phyloP scores from a whole-genome alignment of 2,888 invertebrate species.

The Volucella zonaria region DNA sequence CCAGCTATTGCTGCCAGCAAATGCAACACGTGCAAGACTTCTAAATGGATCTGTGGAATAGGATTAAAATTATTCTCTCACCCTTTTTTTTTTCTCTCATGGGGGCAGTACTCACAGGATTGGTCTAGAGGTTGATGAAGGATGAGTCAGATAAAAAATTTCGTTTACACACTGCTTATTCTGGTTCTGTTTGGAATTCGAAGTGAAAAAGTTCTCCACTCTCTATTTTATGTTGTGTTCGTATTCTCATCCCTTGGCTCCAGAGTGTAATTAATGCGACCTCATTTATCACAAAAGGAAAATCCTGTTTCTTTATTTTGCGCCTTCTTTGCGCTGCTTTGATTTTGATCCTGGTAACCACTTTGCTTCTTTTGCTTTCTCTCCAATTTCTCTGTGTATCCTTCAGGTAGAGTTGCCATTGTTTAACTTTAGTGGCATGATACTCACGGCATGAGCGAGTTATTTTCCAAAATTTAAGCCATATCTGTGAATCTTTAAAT shows the following conservation, averaged over 20 bases:
- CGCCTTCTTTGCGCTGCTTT: constrained; percentile 53
- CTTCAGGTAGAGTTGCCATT: constrained; percentile 21
- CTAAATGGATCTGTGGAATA: constrained; percentile 56
- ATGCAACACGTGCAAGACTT: constrained; percentile 66
- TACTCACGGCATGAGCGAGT: too few relatives aligned
- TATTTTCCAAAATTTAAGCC: too few relatives aligned
- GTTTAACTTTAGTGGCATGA: too few relatives aligned
- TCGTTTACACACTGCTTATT: constrained; percentile 49
- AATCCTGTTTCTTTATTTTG: constrained; percentile 60
- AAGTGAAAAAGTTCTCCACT: constrained; percentile 44
- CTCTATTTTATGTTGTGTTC: not conserved
- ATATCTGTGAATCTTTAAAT: too few relatives aligned
- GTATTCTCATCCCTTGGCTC: not conserved
- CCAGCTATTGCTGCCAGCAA: constrained; percentile 3
- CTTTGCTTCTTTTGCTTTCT: constrained; percentile 10
- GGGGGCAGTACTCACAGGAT: not conserved
- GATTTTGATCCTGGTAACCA: constrained; percentile 62
- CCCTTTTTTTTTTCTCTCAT: too few relatives aligned
- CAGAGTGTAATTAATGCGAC: constrained; percentile 65
- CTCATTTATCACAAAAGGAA: constrained; percentile 71
- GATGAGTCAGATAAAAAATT: constrained; percentile 22
- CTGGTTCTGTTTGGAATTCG: constrained; percentile 27
- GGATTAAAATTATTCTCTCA: constrained; percentile 55
- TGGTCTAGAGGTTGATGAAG: constrained; percentile 11
- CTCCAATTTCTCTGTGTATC: constrained; percentile 24